Evolutionary conservation across 2,888 invertebrate species (phyloP).

Genomic region (Laspeyria flexula): DNA sequence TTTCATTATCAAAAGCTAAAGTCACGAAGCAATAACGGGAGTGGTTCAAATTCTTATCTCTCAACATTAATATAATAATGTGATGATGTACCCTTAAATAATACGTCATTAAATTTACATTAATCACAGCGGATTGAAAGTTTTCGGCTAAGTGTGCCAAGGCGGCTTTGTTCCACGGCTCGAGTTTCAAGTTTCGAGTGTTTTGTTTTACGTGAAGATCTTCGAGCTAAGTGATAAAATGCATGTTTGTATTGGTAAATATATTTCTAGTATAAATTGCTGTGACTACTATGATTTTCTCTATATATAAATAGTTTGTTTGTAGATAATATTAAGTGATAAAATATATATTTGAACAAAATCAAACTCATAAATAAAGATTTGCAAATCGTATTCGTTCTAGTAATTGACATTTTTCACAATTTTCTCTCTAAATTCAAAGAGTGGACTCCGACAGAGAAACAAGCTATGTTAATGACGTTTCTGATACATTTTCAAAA

Average conservation of each 20-base stretch:
- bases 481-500: too few relatives aligned
- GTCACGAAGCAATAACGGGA: constrained; percentile 25
- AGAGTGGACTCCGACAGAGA: too few relatives aligned
- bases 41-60: constrained; percentile 38
- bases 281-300: too few relatives aligned
- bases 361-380: too few relatives aligned
- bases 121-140: constrained; percentile 52
- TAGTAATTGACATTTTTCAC: too few relatives aligned
- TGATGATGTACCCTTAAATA: constrained; percentile 42
- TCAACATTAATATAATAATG: constrained; percentile 48
- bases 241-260: background rate
- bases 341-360: too few relatives aligned
- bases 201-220: constrained; percentile 15
- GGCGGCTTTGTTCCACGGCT: constrained; percentile 26
- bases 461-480: too few relatives aligned
- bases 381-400: too few relatives aligned
- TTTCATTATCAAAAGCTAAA: constrained; percentile 8
- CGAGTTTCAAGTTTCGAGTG: constrained; percentile 1
- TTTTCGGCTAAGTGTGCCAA: constrained; percentile 42
- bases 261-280: background rate
- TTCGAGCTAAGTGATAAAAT: constrained; percentile 3
- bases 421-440: too few relatives aligned
- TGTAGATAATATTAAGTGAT: too few relatives aligned
- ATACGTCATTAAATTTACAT: constrained; percentile 57
- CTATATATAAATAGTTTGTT: too few relatives aligned